Evolutionary conservation across 2,113 vertebrate genomes (phyloP).

Genomic region (Myxocyprinus asiaticus): DNA sequence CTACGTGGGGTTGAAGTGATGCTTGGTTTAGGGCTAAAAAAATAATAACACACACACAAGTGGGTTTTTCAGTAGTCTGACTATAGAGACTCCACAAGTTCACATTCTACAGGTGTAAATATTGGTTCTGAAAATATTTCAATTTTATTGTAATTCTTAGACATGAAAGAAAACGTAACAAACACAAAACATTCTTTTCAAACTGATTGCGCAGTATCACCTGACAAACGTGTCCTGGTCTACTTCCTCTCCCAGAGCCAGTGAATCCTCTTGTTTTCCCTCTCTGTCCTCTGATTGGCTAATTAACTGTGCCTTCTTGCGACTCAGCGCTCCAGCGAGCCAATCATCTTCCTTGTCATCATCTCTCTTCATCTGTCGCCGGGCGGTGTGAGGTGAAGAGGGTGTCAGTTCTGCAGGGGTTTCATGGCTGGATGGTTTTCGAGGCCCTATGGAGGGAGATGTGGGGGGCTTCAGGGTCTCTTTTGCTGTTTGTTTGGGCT

Average conservation of each 20-base stretch:
- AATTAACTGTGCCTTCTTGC: conserved; percentile 70
- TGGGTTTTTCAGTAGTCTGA: too few species aligned
- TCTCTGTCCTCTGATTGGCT: conserved; percentile 59
- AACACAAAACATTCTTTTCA: too few species aligned
- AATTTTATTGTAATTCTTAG: too few species aligned
- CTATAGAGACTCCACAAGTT: too few species aligned
- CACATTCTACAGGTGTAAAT: too few species aligned
- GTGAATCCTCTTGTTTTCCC: conserved; percentile 44
- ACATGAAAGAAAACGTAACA: too few species aligned
- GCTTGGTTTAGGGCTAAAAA: conserved; percentile 60
- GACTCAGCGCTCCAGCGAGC: conserved; percentile 75
- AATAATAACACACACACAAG: not conserved
- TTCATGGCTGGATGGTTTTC: conserved; percentile 30
- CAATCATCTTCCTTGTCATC: conserved; percentile 72
- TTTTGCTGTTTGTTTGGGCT: conserved; percentile 15
- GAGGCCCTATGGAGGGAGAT: conserved; percentile 31
- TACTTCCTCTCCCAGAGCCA: conserved; percentile 26
- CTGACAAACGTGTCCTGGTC: conserved; percentile 49
- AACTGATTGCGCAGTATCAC: conserved; percentile 45
- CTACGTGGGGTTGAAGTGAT: conserved; percentile 43
- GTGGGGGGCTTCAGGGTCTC: conserved; percentile 38
- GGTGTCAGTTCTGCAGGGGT: conserved; percentile 23
- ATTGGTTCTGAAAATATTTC: too few species aligned
- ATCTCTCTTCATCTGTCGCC: conserved; percentile 21
- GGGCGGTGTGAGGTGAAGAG: conserved; percentile 23